These are phyloP conservation scores for Perca schrenkii DNA, from an alignment of 2,113 vertebrate species.

Conservation along the genomic window DNA sequence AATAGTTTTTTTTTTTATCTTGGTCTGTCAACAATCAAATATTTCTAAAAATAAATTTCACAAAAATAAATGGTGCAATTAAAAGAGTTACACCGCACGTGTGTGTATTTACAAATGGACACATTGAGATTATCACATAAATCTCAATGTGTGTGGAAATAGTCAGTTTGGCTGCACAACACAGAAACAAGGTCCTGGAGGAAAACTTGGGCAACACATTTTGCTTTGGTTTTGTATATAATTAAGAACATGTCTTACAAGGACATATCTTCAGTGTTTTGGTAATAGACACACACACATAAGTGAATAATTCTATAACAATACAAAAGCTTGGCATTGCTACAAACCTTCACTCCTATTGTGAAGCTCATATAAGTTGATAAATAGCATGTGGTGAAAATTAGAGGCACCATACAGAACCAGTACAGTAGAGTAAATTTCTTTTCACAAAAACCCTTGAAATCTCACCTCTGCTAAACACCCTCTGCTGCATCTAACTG, in stretches of 20 bases:
- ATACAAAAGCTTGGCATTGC: conserved; percentile 14
- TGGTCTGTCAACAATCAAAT: background rate
- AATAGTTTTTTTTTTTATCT: background rate
- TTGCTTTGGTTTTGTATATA: conserved; percentile 12
- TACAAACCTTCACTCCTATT: conserved; percentile 34
- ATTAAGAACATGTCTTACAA: conserved; percentile 22
- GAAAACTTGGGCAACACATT: conserved; percentile 8
- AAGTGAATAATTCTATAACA: conserved; percentile 6
- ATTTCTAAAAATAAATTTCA: background rate
- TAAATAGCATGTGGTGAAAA: conserved; percentile 63
- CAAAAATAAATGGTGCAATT: too few species aligned
- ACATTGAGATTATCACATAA: too few species aligned
- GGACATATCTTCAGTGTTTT: background rate
- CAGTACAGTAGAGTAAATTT: background rate
- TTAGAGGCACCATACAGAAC: conserved; percentile 57
- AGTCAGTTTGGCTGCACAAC: too few species aligned
- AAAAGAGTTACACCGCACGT: too few species aligned
- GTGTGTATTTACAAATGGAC: too few species aligned
- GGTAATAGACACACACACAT: background rate
- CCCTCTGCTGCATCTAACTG: conserved; percentile 19
- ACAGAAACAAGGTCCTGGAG: background rate
- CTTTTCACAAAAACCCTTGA: conserved; percentile 30
- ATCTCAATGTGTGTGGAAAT: too few species aligned
- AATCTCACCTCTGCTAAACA: conserved; percentile 36
- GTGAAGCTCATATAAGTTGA: conserved; percentile 30